A percentile compares a stretch with the other conserved stretches of the same genome.
Evolutionary conservation across 2,797 vertebrate species (phyloP).

Genomic region (Myotis findleyi): DNA sequence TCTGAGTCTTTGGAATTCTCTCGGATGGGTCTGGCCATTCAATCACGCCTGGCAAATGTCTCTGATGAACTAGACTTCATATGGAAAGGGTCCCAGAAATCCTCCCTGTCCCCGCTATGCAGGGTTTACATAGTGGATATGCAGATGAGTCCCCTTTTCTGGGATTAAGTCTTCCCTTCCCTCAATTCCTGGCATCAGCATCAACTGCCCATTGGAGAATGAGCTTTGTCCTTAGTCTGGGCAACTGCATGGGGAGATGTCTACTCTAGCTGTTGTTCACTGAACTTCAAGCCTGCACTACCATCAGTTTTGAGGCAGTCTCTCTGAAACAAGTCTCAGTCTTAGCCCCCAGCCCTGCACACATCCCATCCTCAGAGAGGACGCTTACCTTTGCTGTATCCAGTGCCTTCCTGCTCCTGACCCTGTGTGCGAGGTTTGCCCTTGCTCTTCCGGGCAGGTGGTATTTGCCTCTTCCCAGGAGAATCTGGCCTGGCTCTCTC

Average conservation of each 20-base stretch:
- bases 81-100: not conserved
- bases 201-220: not conserved
- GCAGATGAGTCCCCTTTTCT: not conserved
- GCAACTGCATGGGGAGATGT: not conserved
- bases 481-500: not conserved
- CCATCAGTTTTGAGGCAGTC: not conserved
- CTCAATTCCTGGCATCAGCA: not conserved
- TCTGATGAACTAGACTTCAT: not conserved
- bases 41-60: not conserved
- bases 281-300: not conserved
- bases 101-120: fast-evolving
- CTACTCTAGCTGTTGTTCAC: fast-evolving
- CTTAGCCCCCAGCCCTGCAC: not conserved
- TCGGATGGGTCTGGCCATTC: not conserved
- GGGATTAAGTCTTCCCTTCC: too few relatives aligned
- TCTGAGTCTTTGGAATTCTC: not conserved
- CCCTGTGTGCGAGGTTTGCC: not conserved
- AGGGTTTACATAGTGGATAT: not conserved
- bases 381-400: too few relatives aligned
- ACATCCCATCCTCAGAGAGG: fast-evolving
- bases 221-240: not conserved
- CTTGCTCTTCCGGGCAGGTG: not conserved
- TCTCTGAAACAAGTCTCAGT: not conserved
- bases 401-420: not conserved
- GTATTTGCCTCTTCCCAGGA: not conserved